Base-by-base conservation (phyloP, 2,888 invertebrate genomes). In the Tetropium fuscum region DNA sequence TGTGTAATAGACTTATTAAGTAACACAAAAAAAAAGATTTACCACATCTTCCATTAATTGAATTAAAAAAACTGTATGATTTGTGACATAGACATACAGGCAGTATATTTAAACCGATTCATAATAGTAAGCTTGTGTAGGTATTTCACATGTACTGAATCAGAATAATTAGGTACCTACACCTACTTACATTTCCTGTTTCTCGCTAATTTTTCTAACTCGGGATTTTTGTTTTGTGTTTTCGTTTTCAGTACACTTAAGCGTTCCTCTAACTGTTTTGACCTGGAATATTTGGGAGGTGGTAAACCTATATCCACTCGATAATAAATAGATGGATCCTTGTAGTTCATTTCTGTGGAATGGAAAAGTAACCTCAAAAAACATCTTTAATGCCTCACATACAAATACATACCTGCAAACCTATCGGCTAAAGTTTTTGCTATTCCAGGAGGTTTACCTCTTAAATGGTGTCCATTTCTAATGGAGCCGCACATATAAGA, bases 371-470 rank as follows among this genome's bases (percentile, higher is more conserved):
- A n/a, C 11, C 1, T 51, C 30, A 27, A 20, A 27, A 18, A n/a
- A n/a, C n/a, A n/a, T n/a, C n/a, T n/a, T n/a, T n/a, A 13, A 20
- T 41, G 22, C 40, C 1, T 2, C 6, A 3, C 2, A 2, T 4
- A 15, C 15, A 13, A 15, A 1, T 13, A 41, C 34, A 64, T 76
- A 87, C 92, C 89, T 75, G 86, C 86, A 56, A 93, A 74, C 57
- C 90, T 85, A 74, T 93, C 88, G 72, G 88, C 84, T 58, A 94
- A 80, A 0, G 85, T 86, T 73, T 84, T 86, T 20, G 91, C 91
- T 38, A 86, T 81, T 30, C 87, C 87, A 2, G 93, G 92, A 6
- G 90, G 85, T 81, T 89, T 90, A 60, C 93, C 94, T 74, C 90
- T 83, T 32, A 90, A 64, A 63, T 83, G 84, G 76, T 91, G 91